Evolutionary conservation across 2,113 vertebrate species (phyloP).

Genomic region (Vombatus ursinus): DNA sequence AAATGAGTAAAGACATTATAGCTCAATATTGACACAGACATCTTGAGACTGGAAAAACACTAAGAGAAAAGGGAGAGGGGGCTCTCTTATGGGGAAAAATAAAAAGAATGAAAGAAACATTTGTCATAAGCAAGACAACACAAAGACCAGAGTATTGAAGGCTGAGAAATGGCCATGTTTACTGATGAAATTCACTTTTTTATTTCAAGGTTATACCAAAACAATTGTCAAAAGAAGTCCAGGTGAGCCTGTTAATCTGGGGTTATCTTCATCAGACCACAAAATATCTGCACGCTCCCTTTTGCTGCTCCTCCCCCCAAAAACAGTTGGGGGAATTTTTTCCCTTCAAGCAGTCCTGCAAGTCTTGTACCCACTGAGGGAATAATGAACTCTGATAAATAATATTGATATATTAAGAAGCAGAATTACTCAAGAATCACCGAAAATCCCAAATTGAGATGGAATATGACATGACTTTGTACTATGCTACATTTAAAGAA

Average conservation of each 20-base stretch:
- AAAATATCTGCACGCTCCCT: background rate
- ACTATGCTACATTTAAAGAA: background rate
- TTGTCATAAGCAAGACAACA: background rate
- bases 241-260: background rate
- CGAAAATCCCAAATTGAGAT: background rate
- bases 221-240: background rate
- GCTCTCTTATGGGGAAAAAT: background rate
- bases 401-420: background rate
- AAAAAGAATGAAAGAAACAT: background rate
- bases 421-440: background rate
- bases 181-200: background rate
- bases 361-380: background rate
- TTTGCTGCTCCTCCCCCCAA: background rate
- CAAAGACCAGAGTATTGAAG: background rate
- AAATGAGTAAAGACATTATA: background rate
- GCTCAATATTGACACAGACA: background rate
- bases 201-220: background rate
- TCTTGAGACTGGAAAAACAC: background rate
- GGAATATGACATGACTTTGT: background rate
- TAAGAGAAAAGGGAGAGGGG: background rate
- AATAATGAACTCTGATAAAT: background rate
- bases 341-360: background rate
- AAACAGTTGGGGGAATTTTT: background rate
- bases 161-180: background rate
- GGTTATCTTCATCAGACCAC: background rate